Base-by-base conservation (phyloP, 2,797 vertebrate species). In the Limnodromus scolopaceus region DNA sequence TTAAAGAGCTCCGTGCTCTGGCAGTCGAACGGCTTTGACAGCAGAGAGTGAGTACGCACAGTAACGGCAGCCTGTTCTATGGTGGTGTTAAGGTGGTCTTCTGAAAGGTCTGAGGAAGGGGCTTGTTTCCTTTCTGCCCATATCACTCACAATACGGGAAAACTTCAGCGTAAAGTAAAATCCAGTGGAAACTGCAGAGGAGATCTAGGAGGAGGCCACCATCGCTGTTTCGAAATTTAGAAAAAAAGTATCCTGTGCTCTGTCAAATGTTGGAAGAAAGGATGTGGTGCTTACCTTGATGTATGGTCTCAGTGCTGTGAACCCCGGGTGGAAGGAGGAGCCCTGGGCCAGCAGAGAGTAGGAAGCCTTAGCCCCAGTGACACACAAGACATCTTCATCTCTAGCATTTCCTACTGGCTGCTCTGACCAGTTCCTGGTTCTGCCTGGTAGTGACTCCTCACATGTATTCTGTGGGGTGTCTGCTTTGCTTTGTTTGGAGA, bases 61-160 rank as follows among this genome's bases (percentile, higher is more conserved):
- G 6, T 2, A 2, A 1, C 54, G 77, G 72, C 0, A 34, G 66
- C 30, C 71, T 30, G 25, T 15, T 32, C 60, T 8, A 3, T 1
- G 18, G n/a, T 10, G 43, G n/a, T 51, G 51, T 6, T 77, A 38
- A 36, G 58, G 30, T 16, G 45, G 18, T 17, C 13, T 3, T 43
- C 16, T 5, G 28, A 9, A 63, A 55, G 1, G 11, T 25, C 41
- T 64, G 76, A 20, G 4, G 2, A 0, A 14, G 8, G 14, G 53
- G 16, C 54, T 76, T 1, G 0, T 10, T 30, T 45, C 55, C 82
- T 36, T n/a, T 66, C 34, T 41, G n/a, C 60, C 39, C 17, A 0
- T 4, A 8, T 3, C 10, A 69, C 36, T 55, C 38, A 68, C 23
- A 43, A 12, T 9, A 32, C 0, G 5, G 58, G 34, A 51, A 58